Base-by-base conservation (phyloP, 2,113 vertebrate genomes). In the Chamaetylas fuelleborni region DNA sequence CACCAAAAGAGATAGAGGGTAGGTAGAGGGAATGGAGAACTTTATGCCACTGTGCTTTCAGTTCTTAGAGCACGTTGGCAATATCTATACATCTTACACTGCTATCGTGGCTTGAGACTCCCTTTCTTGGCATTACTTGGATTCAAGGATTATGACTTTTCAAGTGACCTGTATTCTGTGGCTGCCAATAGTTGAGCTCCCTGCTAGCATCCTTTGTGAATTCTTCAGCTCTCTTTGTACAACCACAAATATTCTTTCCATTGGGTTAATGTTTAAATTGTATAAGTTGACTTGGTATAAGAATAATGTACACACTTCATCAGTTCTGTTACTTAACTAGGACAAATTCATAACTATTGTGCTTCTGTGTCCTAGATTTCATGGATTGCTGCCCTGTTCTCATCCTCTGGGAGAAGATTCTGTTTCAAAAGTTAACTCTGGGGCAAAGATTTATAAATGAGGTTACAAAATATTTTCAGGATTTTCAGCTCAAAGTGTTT, bases 361-460 rank as follows among this genome's bases (percentile, higher is more conserved):
- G 65, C 56, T 86, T 80, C 29, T 56, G 14, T 81, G 91, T 86
- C 88, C 91, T 81, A 74, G 72, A 93, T 96, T 92, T 94, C 86
- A 65, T 90, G 65, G 28, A 78, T 43, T 81, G 31, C 60, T 86
- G 72, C 48, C 60, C 56, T 84, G 22, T 78, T 91, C 54, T 86
- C n/a, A 56, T 92, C 80, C 91, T 86, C 64, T 64, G 92, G 83
- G 91, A 92, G 38, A 92, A 81, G 47, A 54, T 38, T 90, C 65
- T 88, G 24, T 84, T 95, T 92, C 48, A 74, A 33, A 97, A 96
- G 73, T 84, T 93, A 91, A 57, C 66, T 91, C 73, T 92, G 9
- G 84, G 72, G 40, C 65, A 72, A 86, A 89, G 60, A 53, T 71
- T 94, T 81, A 84, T 86, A 76, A 92, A 93, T 76, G 72, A 93